A percentile compares a stretch with the other conserved stretches of the same genome.
Conservation (phyloP, 2,888 invertebrate genomes). For the Polydrusus tereticollis region DNA sequence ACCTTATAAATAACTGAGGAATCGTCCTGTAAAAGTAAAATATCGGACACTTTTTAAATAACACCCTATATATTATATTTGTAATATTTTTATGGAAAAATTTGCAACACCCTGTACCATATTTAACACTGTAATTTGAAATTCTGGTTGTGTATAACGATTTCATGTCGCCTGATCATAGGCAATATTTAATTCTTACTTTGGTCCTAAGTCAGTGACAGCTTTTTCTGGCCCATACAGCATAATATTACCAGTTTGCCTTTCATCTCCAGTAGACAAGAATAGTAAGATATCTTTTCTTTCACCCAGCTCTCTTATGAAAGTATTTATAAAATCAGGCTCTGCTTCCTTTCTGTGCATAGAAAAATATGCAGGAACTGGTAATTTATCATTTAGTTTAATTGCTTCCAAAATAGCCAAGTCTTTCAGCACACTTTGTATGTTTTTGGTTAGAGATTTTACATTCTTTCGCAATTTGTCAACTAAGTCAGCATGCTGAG, state of each 20-base stretch:
- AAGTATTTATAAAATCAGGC: constrained; percentile 79
- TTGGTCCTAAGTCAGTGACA: constrained; percentile 71
- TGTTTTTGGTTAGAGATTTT: constrained; percentile 75
- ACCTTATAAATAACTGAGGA: too few species aligned
- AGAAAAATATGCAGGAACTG: constrained; percentile 71
- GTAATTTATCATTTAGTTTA: constrained; percentile 69
- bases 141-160: too few species aligned
- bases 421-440: constrained; percentile 77
- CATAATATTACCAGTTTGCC: constrained; percentile 71
- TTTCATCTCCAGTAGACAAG: constrained; percentile 79
- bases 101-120: too few species aligned
- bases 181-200: too few species aligned
- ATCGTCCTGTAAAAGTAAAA: too few species aligned
- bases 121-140: too few species aligned
- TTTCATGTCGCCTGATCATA: too few species aligned
- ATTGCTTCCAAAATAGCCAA: constrained; percentile 78
- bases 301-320: constrained; percentile 75
- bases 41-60: too few species aligned
- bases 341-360: constrained; percentile 82
- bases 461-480: constrained; percentile 80
- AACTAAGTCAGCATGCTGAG: constrained; percentile 78
- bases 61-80: too few species aligned
- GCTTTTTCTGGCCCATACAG: constrained; percentile 71
- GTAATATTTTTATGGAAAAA: too few species aligned
- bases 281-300: constrained; percentile 73